phyloP scores from a whole-genome alignment of 1,140 invertebrate species.

The Charaxes varanes region DNA sequence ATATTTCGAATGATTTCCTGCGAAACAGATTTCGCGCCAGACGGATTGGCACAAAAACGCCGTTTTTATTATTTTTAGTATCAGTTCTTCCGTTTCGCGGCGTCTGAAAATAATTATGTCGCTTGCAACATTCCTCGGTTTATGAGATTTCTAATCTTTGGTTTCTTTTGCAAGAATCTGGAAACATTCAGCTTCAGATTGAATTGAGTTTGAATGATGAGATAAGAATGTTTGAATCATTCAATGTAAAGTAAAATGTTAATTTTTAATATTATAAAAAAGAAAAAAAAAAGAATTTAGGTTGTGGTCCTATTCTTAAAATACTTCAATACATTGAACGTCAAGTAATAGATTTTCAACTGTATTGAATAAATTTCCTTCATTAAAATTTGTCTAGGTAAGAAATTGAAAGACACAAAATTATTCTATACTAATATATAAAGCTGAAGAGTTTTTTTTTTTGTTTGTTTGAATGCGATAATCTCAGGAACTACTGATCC shows the following conservation, averaged over 20 bases:
- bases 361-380: too few relatives aligned
- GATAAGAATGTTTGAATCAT: slow-evolving; percentile 2
- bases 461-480: too few relatives aligned
- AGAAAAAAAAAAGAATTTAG: too few relatives aligned
- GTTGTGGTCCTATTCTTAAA: too few relatives aligned
- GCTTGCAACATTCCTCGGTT: slow-evolving; percentile 17
- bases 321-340: too few relatives aligned
- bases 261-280: background rate
- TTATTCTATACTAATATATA: too few relatives aligned
- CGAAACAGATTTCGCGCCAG: slow-evolving; percentile 11
- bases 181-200: slow-evolving; percentile 6
- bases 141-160: slow-evolving; percentile 18
- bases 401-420: too few relatives aligned
- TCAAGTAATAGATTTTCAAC: too few relatives aligned
- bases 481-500: too few relatives aligned
- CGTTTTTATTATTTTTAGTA: slow-evolving; percentile 22
- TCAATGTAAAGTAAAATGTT: background rate
- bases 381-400: too few relatives aligned
- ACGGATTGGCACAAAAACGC: slow-evolving; percentile 16
- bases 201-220: too few relatives aligned
- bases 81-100: slow-evolving; percentile 10
- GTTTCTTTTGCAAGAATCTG: slow-evolving; percentile 10
- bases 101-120: slow-evolving; percentile 19
- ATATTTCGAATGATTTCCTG: slow-evolving; percentile 6
- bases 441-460: too few relatives aligned